Percentiles rank a stretch among this genome's conserved stretches.
phyloP scores from a whole-genome alignment of 2,113 vertebrate species.

The Eonycteris spelaea region DNA sequence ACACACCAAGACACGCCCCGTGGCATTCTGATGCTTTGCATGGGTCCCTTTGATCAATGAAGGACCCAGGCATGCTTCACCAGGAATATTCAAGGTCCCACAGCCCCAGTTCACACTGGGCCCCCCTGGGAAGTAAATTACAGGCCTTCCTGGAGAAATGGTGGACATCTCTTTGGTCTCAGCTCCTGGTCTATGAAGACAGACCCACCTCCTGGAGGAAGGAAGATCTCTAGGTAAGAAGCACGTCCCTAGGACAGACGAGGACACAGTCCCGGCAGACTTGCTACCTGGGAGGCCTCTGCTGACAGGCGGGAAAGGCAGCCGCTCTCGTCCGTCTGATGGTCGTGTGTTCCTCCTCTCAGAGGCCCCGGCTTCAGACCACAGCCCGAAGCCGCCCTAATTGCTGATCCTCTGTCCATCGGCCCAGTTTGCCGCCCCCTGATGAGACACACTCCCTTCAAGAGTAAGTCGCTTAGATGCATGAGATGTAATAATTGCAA shows the following conservation, averaged over 20 bases:
- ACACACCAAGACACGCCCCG: neutral
- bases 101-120: neutral
- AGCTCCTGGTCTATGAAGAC: neutral
- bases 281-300: neutral
- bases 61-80: neutral
- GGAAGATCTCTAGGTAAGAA: neutral
- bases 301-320: neutral
- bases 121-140: neutral
- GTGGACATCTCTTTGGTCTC: neutral
- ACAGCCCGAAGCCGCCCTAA: neutral
- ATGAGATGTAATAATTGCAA: neutral
- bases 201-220: neutral
- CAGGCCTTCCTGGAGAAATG: neutral
- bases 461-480: neutral
- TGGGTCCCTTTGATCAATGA: too few relatives aligned
- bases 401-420: neutral
- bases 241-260: neutral
- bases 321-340: neutral
- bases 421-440: neutral
- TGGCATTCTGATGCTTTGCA: rapidly evolving
- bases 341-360: neutral
- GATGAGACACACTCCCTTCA: neutral
- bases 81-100: neutral
- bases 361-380: neutral
- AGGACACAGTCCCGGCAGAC: neutral